Base-by-base conservation (phyloP, 2,888 invertebrate genomes). In the Sesia apiformis region DNA sequence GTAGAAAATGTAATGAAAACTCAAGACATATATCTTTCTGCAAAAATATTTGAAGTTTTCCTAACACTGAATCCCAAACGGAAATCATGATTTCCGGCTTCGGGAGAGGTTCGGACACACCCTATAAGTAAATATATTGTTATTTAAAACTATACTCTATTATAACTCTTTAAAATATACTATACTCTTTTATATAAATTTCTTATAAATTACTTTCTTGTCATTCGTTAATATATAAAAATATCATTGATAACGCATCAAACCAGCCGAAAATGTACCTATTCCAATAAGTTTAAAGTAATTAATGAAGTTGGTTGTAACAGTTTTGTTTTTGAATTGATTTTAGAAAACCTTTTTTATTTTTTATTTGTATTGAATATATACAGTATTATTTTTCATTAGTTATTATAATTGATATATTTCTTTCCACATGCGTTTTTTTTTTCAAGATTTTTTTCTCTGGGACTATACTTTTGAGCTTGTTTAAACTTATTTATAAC, bases 311-410 rank as follows among this genome's bases (percentile, higher is more conserved):
- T 52, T 55, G 38, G 38, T 51, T 51, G n/a, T 46, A 23, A 46
- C n/a, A 46, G n/a, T 40, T 49, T 57, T 51, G 46, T 54, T 65
- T 61, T 63, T 59, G 57, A 56, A 53, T 58, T 55, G 38, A 53
- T 57, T 58, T 60, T 46, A 46, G 46, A 8, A 43, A n/a, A 46
- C n/a, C 46, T 7, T 23, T n/a, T 46, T 46, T 23, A 23, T 7
- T 23, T n/a, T 46, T 46, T 23, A 23, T 23, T 23, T 54, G 50
- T 55, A 57, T 52, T 60, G 51, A 54, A 57, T 57, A 60, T 58
- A 57, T 58, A 60, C 68, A 72, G 72, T 75, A 74, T 75, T 74
- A 68, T 63, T 63, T 64, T 65, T 49, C 55, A 61, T 65, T 63
- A 60, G 56, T 55, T 54, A 61, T 58, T 63, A 63, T 52, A 60